These are phyloP conservation scores for Simalia tracyae DNA, from an alignment of 2,797 vertebrate species.

Conservation along the genomic window DNA sequence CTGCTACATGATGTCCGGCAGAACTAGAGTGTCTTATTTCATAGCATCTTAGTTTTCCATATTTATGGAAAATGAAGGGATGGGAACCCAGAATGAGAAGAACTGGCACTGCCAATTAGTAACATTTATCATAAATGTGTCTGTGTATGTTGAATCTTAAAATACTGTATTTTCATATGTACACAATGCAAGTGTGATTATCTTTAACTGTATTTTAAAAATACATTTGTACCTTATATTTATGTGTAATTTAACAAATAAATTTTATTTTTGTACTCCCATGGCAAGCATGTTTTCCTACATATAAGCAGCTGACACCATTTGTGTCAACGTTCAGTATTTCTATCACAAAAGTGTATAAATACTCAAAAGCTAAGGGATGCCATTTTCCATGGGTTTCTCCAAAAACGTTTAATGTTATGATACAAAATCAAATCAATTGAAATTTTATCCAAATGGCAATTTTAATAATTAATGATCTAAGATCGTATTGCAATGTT, in stretches of 20 bases:
- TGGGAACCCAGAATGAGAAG: constrained; percentile 61
- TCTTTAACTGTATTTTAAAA: constrained; percentile 99
- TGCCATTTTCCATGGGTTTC: constrained; percentile 48
- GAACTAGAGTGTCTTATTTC: constrained; percentile 76
- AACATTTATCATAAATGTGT: constrained; percentile 98
- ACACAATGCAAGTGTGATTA: constrained; percentile 99
- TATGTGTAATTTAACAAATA: constrained; percentile 96
- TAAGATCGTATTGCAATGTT: constrained; percentile 60
- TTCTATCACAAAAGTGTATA: constrained; percentile 51
- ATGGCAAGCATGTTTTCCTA: constrained; percentile 78
- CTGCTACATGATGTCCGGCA: constrained; percentile 95
- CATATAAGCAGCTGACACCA: constrained; percentile 67
- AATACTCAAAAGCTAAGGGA: constrained; percentile 2
- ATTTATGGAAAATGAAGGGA: constrained; percentile 64
- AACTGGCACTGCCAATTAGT: constrained; percentile 86
- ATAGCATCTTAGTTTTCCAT: constrained; percentile 66
- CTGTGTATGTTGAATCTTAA: constrained; percentile 98
- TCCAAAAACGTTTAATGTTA: constrained; percentile 30
- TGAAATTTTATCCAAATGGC: constrained; percentile 61
- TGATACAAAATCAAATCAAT: constrained; percentile 44
- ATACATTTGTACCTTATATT: constrained; percentile 99
- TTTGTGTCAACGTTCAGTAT: constrained; percentile 44
- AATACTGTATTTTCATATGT: constrained; percentile 97
- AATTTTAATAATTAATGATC: constrained; percentile 58
- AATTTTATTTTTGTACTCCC: constrained; percentile 99